These are phyloP conservation scores for Nemotelus nigrinus DNA, from an alignment of 2,888 invertebrate genomes.

Conservation along the genomic window DNA sequence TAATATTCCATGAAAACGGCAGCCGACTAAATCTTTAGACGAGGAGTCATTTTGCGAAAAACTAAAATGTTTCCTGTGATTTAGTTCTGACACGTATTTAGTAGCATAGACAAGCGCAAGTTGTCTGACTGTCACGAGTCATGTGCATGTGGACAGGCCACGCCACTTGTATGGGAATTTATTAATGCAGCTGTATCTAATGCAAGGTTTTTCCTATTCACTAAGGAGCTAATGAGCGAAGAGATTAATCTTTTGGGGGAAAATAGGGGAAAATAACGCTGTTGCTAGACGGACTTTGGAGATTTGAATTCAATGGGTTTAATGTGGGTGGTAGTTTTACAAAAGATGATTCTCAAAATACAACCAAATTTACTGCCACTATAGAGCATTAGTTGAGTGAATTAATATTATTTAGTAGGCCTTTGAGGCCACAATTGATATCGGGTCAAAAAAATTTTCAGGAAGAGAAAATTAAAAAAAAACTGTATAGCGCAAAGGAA, in stretches of 20 bases:
- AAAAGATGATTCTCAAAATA: too few relatives aligned
- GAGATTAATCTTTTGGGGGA: conserved; percentile 7
- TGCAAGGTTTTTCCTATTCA: conserved; percentile 23
- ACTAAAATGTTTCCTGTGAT: conserved; percentile 44
- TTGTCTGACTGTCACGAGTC: not conserved
- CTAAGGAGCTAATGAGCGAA: conserved; percentile 30
- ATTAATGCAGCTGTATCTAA: conserved; percentile 25
- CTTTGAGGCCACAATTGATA: too few relatives aligned
- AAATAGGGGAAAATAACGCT: too few relatives aligned
- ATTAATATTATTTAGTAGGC: too few relatives aligned
- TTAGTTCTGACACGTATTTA: conserved; percentile 14
- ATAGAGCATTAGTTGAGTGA: too few relatives aligned
- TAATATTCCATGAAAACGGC: conserved; percentile 43
- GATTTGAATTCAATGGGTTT: too few relatives aligned
- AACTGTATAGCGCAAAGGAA: too few relatives aligned
- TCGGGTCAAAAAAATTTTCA: too few relatives aligned
- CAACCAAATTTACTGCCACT: too few relatives aligned
- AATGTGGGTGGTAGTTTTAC: too few relatives aligned
- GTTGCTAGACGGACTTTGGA: too few relatives aligned
- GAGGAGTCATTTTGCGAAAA: conserved; percentile 31
- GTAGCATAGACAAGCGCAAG: not conserved
- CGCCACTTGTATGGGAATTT: conserved; percentile 12
- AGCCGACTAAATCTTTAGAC: conserved; percentile 39
- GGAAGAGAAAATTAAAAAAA: too few relatives aligned
- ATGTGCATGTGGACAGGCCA: not conserved